Evolutionary conservation across 2,113 vertebrate genomes (phyloP).

Genomic region (Lutjanus erythropterus): DNA sequence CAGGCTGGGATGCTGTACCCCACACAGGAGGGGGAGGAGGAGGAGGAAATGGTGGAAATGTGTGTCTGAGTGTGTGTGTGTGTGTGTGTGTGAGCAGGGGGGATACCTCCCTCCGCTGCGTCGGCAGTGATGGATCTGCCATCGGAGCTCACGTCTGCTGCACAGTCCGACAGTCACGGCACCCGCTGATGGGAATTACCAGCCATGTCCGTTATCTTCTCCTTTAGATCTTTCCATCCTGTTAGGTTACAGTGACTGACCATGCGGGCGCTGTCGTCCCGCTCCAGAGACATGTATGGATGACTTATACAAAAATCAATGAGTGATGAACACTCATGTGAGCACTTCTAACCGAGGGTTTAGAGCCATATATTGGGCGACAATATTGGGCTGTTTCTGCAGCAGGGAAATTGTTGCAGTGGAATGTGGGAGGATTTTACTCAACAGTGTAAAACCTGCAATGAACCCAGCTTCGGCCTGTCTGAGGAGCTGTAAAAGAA

Average conservation of each 20-base stretch:
- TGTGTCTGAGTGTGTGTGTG: neutral
- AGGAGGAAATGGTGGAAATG: constrained; percentile 18
- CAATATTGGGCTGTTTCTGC: constrained; percentile 8
- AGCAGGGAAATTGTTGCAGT: constrained; percentile 1
- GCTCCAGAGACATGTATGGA: constrained; percentile 40
- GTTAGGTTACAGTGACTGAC: constrained; percentile 50
- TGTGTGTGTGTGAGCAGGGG: neutral
- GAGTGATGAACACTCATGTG: constrained; percentile 42
- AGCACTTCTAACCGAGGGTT: constrained; percentile 8
- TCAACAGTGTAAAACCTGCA: constrained; percentile 23
- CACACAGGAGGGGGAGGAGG: constrained; percentile 13
- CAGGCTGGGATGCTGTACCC: constrained; percentile 13
- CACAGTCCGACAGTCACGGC: constrained; percentile 49
- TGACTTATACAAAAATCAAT: constrained; percentile 44
- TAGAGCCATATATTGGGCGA: neutral
- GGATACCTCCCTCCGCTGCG: constrained; percentile 27
- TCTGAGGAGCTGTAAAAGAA: constrained; percentile 18
- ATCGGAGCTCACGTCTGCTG: constrained; percentile 27
- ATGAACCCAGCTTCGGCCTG: neutral
- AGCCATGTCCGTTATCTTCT: constrained; percentile 61
- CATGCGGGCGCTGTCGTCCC: constrained; percentile 8
- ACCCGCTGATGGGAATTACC: constrained; percentile 61
- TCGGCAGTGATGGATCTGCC: constrained; percentile 64
- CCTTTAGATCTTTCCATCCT: constrained; percentile 63
- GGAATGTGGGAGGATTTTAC: constrained; percentile 22